Evolutionary conservation across 2,113 vertebrate species (phyloP).

Genomic region (Nothoprocta pentlandii): DNA sequence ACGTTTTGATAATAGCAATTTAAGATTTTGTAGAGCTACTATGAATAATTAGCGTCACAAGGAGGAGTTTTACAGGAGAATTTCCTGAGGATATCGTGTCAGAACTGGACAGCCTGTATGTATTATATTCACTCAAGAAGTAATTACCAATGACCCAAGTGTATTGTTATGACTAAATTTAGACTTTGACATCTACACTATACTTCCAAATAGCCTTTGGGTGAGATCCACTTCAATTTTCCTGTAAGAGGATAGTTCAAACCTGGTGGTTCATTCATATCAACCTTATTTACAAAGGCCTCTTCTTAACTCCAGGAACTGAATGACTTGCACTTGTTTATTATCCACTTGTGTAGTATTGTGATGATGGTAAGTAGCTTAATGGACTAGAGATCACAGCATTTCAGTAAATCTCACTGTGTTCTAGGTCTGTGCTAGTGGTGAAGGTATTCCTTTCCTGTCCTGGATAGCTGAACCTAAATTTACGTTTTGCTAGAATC

Average conservation of each 20-base stretch:
- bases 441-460: neutral
- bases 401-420: neutral
- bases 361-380: neutral
- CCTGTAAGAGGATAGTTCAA: neutral
- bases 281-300: neutral
- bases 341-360: neutral
- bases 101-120: neutral
- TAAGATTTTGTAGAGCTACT: neutral
- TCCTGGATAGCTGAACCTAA: neutral
- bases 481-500: neutral
- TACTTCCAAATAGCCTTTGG: neutral
- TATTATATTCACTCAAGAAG: neutral
- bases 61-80: neutral
- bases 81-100: neutral
- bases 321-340: accelerated
- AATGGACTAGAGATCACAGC: neutral
- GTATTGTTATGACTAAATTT: neutral
- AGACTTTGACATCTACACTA: neutral
- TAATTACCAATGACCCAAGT: neutral
- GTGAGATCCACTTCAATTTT: neutral
- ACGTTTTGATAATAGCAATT: neutral
- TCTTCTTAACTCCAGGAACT: neutral
- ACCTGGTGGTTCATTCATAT: neutral
- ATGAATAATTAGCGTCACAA: neutral
- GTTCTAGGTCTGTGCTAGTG: neutral